Evolutionary conservation across 2,113 vertebrate species (phyloP).

Genomic region (Bubo bubo): DNA sequence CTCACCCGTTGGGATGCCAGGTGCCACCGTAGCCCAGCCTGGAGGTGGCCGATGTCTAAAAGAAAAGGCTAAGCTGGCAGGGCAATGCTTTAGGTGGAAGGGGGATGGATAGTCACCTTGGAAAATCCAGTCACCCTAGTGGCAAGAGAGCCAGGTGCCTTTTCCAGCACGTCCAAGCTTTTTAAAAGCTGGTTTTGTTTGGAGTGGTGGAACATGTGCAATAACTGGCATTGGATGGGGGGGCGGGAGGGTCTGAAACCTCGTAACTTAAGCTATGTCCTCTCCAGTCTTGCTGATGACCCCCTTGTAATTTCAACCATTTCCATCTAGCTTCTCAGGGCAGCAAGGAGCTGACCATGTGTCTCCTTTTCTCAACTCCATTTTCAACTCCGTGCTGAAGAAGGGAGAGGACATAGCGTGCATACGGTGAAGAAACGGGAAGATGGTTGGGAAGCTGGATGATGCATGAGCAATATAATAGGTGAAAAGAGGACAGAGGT

Average conservation of each 20-base stretch:
- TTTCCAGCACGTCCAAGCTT: not conserved
- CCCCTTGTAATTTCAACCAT: conserved; percentile 80
- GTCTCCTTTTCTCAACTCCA: conserved; percentile 81
- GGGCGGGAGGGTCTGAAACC: conserved; percentile 47
- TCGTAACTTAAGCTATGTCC: conserved; percentile 72
- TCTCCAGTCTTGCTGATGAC: conserved; percentile 74
- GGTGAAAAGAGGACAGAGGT: conserved; percentile 83
- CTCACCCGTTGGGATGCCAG: conserved; percentile 35
- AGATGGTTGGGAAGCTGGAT: conserved; percentile 83
- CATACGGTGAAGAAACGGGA: conserved; percentile 75
- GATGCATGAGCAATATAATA: conserved; percentile 78
- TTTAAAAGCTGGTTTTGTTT: not conserved
- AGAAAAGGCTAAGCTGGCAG: not conserved
- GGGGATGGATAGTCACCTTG: not conserved
- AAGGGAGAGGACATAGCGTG: conserved; percentile 79
- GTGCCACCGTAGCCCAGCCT: not conserved
- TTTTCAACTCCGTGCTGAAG: conserved; percentile 80
- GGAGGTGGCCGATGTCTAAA: not conserved
- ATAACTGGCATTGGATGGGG: not conserved
- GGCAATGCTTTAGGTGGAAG: not conserved
- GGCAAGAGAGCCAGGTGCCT: not conserved
- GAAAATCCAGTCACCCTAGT: not conserved
- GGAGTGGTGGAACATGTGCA: not conserved
- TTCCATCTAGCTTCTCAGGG: conserved; percentile 86
- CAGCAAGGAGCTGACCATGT: conserved; percentile 83